Conservation (phyloP, 2,797 vertebrate species). For the Anniella stebbinsi region DNA sequence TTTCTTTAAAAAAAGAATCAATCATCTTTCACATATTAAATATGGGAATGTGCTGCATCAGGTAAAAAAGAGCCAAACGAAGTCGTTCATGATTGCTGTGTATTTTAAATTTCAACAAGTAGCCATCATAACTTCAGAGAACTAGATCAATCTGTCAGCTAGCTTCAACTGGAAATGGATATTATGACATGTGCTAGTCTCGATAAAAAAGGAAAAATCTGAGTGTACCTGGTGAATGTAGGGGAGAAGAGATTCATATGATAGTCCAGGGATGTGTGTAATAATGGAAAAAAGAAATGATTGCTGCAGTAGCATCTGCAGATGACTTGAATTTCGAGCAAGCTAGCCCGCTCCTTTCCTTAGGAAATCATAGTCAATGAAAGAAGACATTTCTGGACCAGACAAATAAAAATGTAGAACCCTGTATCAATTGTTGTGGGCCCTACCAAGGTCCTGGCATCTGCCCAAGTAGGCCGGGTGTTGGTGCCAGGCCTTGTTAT, state of each 20-base stretch:
- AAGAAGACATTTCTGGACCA: background rate
- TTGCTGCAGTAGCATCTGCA: background rate
- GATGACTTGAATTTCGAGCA: background rate
- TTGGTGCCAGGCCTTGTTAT: background rate
- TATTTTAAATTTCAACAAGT: constrained; percentile 11
- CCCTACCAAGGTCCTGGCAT: background rate
- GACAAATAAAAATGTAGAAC: no score
- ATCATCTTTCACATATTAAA: constrained; percentile 14
- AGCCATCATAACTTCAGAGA: background rate
- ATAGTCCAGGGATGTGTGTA: background rate
- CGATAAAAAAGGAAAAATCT: constrained; percentile 2
- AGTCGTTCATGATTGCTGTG: background rate
- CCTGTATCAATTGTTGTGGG: background rate
- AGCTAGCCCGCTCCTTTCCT: background rate
- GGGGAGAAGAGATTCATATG: background rate
- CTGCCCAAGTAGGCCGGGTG: background rate
- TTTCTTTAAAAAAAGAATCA: background rate
- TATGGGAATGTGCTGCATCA: background rate
- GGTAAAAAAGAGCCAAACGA: constrained; percentile 8
- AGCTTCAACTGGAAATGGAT: constrained; percentile 19
- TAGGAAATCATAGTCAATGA: background rate
- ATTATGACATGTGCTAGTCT: constrained; percentile 28
- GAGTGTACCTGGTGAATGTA: background rate
- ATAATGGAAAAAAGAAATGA: background rate
- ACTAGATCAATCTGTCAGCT: background rate